phyloP scores from a whole-genome alignment of 1,140 invertebrate species.

The Sminthurinus signatus region DNA sequence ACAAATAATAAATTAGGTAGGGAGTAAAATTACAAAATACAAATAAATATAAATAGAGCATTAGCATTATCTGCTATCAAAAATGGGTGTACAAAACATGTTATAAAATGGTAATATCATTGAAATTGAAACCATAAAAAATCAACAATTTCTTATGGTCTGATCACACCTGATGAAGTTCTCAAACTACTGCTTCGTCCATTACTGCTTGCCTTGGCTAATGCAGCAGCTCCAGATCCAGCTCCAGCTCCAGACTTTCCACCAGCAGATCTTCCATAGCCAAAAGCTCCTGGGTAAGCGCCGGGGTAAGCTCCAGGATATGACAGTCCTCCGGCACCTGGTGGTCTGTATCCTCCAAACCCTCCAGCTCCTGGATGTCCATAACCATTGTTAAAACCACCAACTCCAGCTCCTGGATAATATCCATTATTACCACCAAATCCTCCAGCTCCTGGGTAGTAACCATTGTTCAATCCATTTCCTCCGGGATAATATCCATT shows the following conservation, averaged over 20 bases:
- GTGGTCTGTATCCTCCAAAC: conserved; percentile 3
- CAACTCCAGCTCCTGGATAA: background rate
- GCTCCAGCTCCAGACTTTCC: background rate
- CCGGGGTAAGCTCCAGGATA: background rate
- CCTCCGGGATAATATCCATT: background rate
- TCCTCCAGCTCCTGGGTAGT: background rate
- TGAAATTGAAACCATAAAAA: background rate
- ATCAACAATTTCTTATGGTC: background rate
- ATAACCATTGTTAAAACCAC: background rate
- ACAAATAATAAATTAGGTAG: no score
- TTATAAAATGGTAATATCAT: background rate
- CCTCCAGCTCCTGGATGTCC: background rate
- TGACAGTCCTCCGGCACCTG: background rate
- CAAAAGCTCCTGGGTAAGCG: background rate
- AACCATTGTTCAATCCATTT: background rate
- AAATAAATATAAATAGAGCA: no score
- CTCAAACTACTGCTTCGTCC: background rate
- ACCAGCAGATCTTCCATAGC: background rate
- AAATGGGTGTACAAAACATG: background rate
- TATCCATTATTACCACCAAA: background rate
- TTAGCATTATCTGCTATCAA: background rate
- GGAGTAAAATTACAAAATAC: no score
- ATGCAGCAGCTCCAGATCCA: background rate
- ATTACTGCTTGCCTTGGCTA: background rate
- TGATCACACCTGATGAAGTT: background rate